A percentile compares a stretch with the other conserved stretches of the same genome.
phyloP scores from a whole-genome alignment of 2,797 vertebrate genomes.

The Pteronotus mesoamericanus region DNA sequence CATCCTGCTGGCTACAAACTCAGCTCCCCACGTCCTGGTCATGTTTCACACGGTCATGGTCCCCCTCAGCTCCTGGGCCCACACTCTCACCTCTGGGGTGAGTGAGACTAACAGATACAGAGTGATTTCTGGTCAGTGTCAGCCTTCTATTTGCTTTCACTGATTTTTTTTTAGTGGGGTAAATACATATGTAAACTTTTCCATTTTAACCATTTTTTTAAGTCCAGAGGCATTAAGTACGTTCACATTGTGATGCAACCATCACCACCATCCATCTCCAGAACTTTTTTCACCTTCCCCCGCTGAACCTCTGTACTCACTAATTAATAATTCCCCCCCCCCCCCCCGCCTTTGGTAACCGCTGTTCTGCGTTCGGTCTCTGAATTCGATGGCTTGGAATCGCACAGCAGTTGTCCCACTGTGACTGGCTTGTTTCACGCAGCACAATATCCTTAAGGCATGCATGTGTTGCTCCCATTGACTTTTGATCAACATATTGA shows the following conservation, averaged over 20 bases:
- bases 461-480: not conserved
- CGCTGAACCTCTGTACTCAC: not conserved
- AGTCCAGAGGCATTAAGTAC: not conserved
- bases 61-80: not conserved
- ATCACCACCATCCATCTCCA: not conserved
- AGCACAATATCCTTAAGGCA: not conserved
- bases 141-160: not conserved
- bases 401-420: not conserved
- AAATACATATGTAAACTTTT: not conserved
- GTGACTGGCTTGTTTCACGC: not conserved
- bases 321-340: not conserved
- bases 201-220: not conserved
- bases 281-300: not conserved
- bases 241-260: not conserved
- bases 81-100: not conserved
- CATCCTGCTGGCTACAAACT: not conserved
- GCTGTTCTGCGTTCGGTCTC: not conserved
- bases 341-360: not conserved
- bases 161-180: not conserved
- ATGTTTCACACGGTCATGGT: not conserved
- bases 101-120: not conserved
- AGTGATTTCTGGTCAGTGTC: not conserved
- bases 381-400: not conserved
- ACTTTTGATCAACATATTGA: not conserved
- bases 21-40: not conserved